Evolutionary conservation across 1,140 invertebrate genomes (phyloP).

Genomic region (Sycophaga agraensis): DNA sequence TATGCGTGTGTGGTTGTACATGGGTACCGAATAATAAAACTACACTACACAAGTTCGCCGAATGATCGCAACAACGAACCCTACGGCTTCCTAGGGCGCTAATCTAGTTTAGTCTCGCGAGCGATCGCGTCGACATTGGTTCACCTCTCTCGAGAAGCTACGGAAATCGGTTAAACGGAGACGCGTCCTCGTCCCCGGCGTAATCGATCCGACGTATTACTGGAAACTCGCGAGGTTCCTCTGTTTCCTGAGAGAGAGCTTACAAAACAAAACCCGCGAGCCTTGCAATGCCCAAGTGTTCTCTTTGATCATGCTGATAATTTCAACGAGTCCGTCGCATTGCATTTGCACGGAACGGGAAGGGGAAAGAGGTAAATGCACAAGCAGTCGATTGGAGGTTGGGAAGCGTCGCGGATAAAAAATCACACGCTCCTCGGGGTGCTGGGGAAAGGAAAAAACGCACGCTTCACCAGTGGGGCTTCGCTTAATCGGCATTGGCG

Average conservation of each 20-base stretch:
- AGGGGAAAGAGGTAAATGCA: too few relatives aligned
- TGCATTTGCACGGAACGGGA: too few relatives aligned
- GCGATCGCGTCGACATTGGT: conserved; percentile 5
- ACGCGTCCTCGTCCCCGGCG: neutral
- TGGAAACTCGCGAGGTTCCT: conserved; percentile 5
- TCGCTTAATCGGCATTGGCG: conserved; percentile 4
- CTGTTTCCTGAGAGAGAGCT: neutral
- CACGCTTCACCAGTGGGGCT: conserved; percentile 4
- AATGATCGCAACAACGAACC: conserved; percentile 12
- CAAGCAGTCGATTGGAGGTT: conserved; percentile 5
- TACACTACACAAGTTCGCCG: conserved; percentile 15
- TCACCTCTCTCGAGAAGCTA: neutral
- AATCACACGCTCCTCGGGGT: conserved; percentile 13
- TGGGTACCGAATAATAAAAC: conserved; percentile 11
- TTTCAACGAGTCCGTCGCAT: too few relatives aligned
- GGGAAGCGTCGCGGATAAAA: neutral
- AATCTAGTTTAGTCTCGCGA: too few relatives aligned
- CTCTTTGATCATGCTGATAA: conserved; percentile 27
- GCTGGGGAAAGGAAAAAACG: conserved; percentile 10
- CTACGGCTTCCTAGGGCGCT: neutral
- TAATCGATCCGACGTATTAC: neutral
- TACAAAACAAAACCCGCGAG: neutral
- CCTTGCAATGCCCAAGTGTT: conserved; percentile 26
- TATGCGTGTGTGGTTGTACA: neutral
- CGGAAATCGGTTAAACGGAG: neutral